Base-by-base conservation (phyloP, 2,888 invertebrate genomes). In the Epistrophella euchroma region DNA sequence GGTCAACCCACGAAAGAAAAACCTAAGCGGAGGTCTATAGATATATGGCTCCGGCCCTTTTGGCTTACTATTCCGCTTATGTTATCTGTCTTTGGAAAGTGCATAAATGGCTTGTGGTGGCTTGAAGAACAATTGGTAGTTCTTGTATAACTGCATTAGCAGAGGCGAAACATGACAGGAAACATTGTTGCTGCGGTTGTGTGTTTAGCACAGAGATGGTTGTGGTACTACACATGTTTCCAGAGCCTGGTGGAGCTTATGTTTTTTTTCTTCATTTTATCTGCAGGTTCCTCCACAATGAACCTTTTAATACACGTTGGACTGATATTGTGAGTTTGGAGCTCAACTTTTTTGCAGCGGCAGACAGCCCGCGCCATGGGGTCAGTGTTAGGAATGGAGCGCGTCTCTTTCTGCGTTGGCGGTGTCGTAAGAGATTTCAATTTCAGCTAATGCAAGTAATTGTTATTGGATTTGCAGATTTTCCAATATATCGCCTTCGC, bases 381-480 rank as follows among this genome's bases (percentile, higher is more conserved):
- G 83, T 78, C 77, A 83, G 77, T 73, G 73, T 60, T 62, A 62
- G 73, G 56, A 70, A 55, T 78, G 73, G 62, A 83, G 68, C 83
- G 68, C 83, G 83, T 83, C 77, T 77, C 37, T 68, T 68, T 52
- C 73, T 83, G 83, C 83, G 83, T 83, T 73, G 83, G 77, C 66
- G 83, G 83, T 83, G 83, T 83, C 83, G 83, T 83, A 83, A 83
- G 77, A 83, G 77, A 83, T 78, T 83, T 83, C 83, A 78, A 83
- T 83, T 83, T 83, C 83, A 78, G 73, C 77, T 70, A 83, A 78
- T 82, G 58, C 76, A 72, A 72, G 76, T 82, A 82, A 82, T 82
- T 82, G 76, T 77, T 77, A 76, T 73, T 77, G 73, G 62, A 40
- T 76, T 60, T 47, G 62, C 64, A 52, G 52, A 68, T 68, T 75